phyloP scores from a whole-genome alignment of 2,888 invertebrate species.

The Theodoxus fluviatilis region DNA sequence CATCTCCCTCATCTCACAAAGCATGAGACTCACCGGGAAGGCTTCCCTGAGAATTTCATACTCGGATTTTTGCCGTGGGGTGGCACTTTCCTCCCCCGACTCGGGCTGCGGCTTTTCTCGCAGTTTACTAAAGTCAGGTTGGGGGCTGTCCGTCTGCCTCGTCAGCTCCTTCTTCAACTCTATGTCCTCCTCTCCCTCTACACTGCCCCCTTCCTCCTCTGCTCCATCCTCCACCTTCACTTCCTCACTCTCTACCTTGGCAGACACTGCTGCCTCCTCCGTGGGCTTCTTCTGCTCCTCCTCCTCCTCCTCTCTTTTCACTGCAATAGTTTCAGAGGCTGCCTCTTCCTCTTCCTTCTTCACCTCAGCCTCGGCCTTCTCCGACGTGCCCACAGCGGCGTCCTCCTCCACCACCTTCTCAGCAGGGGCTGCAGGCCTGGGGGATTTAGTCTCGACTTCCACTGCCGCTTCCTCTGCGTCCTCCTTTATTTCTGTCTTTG shows the following conservation, averaged over 20 bases:
- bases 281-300: constrained; percentile 28
- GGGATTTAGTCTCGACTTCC: constrained; percentile 3
- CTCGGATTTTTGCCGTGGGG: too few relatives aligned
- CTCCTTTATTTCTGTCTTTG: neutral
- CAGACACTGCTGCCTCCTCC: constrained; percentile 27
- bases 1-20: too few relatives aligned
- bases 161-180: constrained; percentile 18
- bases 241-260: constrained; percentile 20
- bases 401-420: neutral
- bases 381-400: neutral
- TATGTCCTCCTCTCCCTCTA: neutral
- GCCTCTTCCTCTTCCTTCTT: constrained; percentile 32
- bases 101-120: too few relatives aligned
- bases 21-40: too few relatives aligned
- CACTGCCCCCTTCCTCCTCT: neutral
- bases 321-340: constrained; percentile 24
- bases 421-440: neutral
- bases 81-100: too few relatives aligned
- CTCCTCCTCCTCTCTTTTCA: constrained; percentile 27
- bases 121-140: too few relatives aligned
- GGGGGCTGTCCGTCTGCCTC: constrained; percentile 15
- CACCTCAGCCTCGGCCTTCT: constrained; percentile 20
- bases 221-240: constrained; percentile 7
- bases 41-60: too few relatives aligned
- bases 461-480: neutral